Percentiles rank a stretch among this genome's conserved stretches.
Conservation (phyloP, 2,888 invertebrate genomes). For the Acleris sparsana region DNA sequence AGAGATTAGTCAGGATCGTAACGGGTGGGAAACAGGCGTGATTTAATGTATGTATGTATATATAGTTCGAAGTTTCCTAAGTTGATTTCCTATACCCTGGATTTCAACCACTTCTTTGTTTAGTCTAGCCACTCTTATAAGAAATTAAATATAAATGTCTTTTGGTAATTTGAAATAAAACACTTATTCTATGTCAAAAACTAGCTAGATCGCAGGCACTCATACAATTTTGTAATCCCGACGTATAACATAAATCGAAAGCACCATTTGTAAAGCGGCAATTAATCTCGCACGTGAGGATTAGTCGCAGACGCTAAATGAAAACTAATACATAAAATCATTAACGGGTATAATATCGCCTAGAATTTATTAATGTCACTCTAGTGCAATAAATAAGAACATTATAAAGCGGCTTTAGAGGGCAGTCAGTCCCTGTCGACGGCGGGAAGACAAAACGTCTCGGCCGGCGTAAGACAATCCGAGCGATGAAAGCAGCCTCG, state of each 20-base stretch:
- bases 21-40: no score
- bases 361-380: conserved; percentile 59
- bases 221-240: no score
- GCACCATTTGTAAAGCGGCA: conserved; percentile 19
- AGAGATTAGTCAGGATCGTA: no score
- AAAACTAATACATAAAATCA: conserved; percentile 40
- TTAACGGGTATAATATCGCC: conserved; percentile 37
- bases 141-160: no score
- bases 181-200: no score
- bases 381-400: conserved; percentile 63
- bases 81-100: no score
- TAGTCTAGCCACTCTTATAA: no score
- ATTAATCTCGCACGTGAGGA: conserved; percentile 31
- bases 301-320: conserved; percentile 38
- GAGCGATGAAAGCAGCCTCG: conserved; percentile 65
- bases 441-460: conserved; percentile 61
- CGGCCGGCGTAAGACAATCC: conserved; percentile 72
- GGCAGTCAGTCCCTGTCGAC: conserved; percentile 41
- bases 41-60: no score
- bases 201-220: no score
- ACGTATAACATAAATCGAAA: not conserved
- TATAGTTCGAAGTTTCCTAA: no score
- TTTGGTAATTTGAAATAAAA: no score
- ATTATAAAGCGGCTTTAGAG: conserved; percentile 54
- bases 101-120: no score